These are phyloP conservation scores for Conomelus anceps DNA, from an alignment of 2,888 invertebrate species.

Conservation along the genomic window DNA sequence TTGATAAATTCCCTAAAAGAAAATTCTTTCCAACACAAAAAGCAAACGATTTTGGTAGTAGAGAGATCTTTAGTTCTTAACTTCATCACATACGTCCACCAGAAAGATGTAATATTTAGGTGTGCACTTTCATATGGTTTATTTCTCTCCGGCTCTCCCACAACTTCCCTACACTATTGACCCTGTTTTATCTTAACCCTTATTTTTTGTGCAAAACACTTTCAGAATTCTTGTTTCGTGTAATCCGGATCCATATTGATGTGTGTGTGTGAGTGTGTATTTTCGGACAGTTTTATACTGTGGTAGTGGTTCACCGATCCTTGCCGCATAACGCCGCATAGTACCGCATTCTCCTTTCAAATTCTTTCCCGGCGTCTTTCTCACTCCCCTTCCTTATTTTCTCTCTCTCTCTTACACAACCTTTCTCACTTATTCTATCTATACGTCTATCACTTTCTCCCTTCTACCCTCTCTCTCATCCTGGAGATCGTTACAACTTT, in stretches of 20 bases:
- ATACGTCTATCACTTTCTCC: slow-evolving; percentile 25
- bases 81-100: too few relatives aligned
- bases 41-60: too few relatives aligned
- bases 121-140: not conserved
- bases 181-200: not conserved
- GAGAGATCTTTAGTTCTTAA: too few relatives aligned
- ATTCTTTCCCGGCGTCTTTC: not conserved
- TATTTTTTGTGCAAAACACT: not conserved
- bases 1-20: too few relatives aligned
- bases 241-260: not conserved
- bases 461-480: not conserved
- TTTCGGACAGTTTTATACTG: not conserved
- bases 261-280: not conserved
- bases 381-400: slow-evolving; percentile 23
- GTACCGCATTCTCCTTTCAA: not conserved
- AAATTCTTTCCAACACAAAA: too few relatives aligned
- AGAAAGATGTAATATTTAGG: not conserved
- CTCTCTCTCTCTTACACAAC: slow-evolving; percentile 26
- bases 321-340: not conserved
- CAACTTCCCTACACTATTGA: not conserved
- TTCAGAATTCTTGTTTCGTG: not conserved
- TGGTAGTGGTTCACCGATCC: not conserved
- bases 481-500: not conserved
- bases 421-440: slow-evolving; percentile 25
- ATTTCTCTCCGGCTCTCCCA: not conserved